A percentile compares a stretch with the other conserved stretches of the same genome.
Evolutionary conservation across 2,888 invertebrate species (phyloP).

Genomic region (Drosophila helvetica): DNA sequence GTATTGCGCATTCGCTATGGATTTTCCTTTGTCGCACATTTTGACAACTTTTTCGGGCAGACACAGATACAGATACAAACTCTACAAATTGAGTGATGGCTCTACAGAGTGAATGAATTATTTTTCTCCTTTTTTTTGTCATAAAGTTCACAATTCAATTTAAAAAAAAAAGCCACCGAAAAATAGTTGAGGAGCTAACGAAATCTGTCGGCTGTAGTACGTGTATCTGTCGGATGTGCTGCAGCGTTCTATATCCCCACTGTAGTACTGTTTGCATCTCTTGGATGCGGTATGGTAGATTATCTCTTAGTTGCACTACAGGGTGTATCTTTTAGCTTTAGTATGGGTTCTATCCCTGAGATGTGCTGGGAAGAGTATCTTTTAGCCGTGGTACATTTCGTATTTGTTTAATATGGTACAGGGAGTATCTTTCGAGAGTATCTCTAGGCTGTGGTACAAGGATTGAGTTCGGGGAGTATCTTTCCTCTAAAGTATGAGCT

Average conservation of each 20-base stretch:
- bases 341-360: not conserved
- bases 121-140: slow-evolving; percentile 1
- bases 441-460: no score
- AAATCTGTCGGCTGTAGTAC: slow-evolving; percentile 10
- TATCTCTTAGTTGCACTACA: not conserved
- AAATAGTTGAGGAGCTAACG: slow-evolving; percentile 45
- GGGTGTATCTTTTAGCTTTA: not conserved
- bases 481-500: not conserved
- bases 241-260: not conserved
- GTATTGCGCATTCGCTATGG: slow-evolving; percentile 2
- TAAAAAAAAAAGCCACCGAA: slow-evolving; percentile 20
- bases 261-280: not conserved
- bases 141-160: slow-evolving; percentile 37
- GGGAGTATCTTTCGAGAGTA: not conserved
- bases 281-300: not conserved
- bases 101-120: slow-evolving; percentile 33
- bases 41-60: slow-evolving; percentile 49
- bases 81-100: slow-evolving; percentile 41
- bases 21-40: not conserved
- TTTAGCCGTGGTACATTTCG: no score
- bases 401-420: not conserved
- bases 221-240: not conserved
- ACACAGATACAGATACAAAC: slow-evolving; percentile 26
- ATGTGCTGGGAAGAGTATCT: no score
- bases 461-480: not conserved